Conservation (phyloP, 1,140 invertebrate species). For the Periplaneta americana region DNA sequence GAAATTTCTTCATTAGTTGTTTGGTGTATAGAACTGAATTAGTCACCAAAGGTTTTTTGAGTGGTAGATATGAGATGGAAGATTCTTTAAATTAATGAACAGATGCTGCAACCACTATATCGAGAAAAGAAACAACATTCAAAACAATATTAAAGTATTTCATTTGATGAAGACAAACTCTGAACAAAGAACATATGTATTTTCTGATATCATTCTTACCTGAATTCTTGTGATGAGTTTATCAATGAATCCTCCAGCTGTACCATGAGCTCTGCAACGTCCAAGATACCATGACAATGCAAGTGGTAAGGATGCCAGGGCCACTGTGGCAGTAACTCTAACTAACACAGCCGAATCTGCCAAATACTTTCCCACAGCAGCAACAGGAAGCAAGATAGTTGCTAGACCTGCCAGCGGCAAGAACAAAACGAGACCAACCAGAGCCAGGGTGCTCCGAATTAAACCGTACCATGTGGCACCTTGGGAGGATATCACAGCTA, state of each 20-base stretch:
- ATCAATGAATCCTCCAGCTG: not conserved
- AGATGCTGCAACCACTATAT: too few relatives aligned
- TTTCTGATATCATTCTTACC: too few relatives aligned
- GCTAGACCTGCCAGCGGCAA: slow-evolving; percentile 70
- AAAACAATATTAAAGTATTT: too few relatives aligned
- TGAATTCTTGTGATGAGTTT: slow-evolving; percentile 2
- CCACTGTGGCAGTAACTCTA: slow-evolving; percentile 46
- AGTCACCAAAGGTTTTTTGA: too few relatives aligned
- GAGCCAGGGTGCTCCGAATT: slow-evolving; percentile 63
- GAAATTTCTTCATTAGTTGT: too few relatives aligned
- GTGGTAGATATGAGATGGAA: too few relatives aligned
- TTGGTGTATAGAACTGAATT: too few relatives aligned
- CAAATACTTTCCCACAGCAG: slow-evolving; percentile 61
- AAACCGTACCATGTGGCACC: slow-evolving; percentile 71
- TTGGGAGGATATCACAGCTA: slow-evolving; percentile 67
- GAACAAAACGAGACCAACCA: slow-evolving; percentile 71
- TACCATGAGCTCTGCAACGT: not conserved
- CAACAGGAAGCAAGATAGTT: slow-evolving; percentile 63
- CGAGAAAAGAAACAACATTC: too few relatives aligned
- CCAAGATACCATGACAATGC: slow-evolving; percentile 45
- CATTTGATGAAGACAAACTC: too few relatives aligned
- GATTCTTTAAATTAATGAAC: too few relatives aligned
- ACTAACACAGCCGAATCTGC: slow-evolving; percentile 56
- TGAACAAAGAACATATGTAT: too few relatives aligned
- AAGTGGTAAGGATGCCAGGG: slow-evolving; percentile 49